These are phyloP conservation scores for Encarsia formosa DNA, from an alignment of 2,888 invertebrate genomes.

Conservation along the genomic window DNA sequence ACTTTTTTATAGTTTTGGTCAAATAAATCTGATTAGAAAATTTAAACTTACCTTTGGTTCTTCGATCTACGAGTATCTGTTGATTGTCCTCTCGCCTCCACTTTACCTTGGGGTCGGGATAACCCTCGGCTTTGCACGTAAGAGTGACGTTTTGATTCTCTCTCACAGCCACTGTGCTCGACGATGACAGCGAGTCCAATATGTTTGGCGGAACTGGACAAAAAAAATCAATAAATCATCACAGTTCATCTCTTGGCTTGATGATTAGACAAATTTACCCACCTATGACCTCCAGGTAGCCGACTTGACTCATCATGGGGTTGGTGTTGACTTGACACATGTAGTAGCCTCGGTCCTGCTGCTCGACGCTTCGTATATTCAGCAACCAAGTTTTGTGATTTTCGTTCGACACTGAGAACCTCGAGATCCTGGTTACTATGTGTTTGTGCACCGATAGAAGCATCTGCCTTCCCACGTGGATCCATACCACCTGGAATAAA, in stretches of 20 bases:
- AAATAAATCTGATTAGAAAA: no score
- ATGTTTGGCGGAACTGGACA: conserved; percentile 88
- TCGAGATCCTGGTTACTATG: conserved; percentile 84
- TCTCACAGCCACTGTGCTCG: conserved; percentile 85
- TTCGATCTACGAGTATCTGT: conserved; percentile 76
- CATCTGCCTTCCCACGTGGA: conserved; percentile 92
- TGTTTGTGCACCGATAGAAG: conserved; percentile 88
- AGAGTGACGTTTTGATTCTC: conserved; percentile 93
- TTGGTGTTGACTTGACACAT: conserved; percentile 89
- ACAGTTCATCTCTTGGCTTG: no score
- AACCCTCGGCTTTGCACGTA: conserved; percentile 86
- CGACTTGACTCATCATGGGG: conserved; percentile 93
- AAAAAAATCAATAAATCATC: no score
- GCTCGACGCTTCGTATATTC: conserved; percentile 87
- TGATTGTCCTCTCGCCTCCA: conserved; percentile 91
- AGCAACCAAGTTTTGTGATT: conserved; percentile 89
- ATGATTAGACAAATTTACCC: no score
- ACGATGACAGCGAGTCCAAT: conserved; percentile 83
- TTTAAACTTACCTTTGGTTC: conserved; percentile 89
- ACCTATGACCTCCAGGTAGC: conserved; percentile 91
- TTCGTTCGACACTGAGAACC: conserved; percentile 86
- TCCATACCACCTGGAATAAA: conserved; percentile 81
- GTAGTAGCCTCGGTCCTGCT: conserved; percentile 86
- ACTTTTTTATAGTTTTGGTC: no score
- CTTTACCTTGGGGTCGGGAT: conserved; percentile 86